Evolutionary conservation across 2,888 invertebrate genomes (phyloP).

Genomic region (Troides aeacus): DNA sequence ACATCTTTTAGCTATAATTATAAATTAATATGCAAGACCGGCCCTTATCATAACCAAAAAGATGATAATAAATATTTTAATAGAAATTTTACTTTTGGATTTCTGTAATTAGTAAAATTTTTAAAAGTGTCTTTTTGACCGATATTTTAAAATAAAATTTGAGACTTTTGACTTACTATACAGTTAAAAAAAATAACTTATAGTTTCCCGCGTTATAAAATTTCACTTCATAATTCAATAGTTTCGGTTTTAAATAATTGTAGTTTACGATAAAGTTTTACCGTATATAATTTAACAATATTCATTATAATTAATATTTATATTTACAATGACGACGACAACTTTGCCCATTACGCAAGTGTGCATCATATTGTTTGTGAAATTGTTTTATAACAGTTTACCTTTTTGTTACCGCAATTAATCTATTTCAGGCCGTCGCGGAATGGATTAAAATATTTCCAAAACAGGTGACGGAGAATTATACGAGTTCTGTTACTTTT

Average conservation of each 20-base stretch:
- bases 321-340: conserved; percentile 42
- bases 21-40: too few species aligned
- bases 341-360: conserved; percentile 46
- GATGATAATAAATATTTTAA: too few species aligned
- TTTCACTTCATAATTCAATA: not conserved
- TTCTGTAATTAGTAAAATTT: too few species aligned
- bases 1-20: too few species aligned
- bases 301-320: not conserved
- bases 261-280: not conserved
- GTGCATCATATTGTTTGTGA: not conserved
- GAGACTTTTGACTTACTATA: not conserved
- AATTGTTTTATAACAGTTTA: not conserved
- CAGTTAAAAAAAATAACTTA: not conserved
- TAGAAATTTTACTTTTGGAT: too few species aligned
- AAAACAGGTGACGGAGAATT: conserved; percentile 56
- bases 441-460: conserved; percentile 64
- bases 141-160: too few species aligned
- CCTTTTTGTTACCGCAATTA: not conserved
- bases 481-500: conserved; percentile 61
- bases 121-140: too few species aligned
- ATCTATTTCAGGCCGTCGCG: conserved; percentile 44
- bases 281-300: too few species aligned
- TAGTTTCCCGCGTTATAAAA: not conserved
- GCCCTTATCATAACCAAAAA: not conserved
- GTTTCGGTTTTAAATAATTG: not conserved